These are phyloP conservation scores for Lophotriccus pileatus DNA, from an alignment of 2,797 vertebrate species.

Conservation along the genomic window DNA sequence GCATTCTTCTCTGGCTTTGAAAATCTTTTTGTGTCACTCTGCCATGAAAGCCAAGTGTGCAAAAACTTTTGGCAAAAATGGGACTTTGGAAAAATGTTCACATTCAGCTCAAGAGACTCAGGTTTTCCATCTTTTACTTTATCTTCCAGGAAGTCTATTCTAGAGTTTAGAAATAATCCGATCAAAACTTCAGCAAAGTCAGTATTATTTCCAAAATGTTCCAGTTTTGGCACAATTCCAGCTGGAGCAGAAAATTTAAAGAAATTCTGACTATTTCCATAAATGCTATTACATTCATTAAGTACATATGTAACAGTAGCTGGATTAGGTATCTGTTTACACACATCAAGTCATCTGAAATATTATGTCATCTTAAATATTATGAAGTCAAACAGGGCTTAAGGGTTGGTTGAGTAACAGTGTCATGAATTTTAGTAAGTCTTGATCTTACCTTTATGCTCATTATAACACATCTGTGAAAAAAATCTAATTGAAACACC, in stretches of 20 bases:
- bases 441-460: not conserved
- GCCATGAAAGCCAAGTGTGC: not conserved
- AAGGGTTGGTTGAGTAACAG: not conserved
- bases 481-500: conserved; percentile 1
- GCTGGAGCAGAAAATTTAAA: not conserved
- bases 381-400: not conserved
- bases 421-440: conserved; percentile 10
- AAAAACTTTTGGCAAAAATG: not conserved
- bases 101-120: not conserved
- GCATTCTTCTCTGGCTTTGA: not conserved
- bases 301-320: not conserved
- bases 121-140: not conserved
- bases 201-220: not conserved
- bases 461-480: not conserved
- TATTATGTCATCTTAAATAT: not conserved
- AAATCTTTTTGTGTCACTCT: not conserved
- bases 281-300: not conserved
- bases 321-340: conserved; percentile 1
- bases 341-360: not conserved
- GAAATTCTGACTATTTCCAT: not conserved
- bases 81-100: not conserved
- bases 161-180: not conserved
- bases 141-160: not conserved
- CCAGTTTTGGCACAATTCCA: not conserved
- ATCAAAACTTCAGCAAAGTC: not conserved